Conservation (phyloP, 2,888 invertebrate genomes). For the Odiellus spinosus region DNA sequence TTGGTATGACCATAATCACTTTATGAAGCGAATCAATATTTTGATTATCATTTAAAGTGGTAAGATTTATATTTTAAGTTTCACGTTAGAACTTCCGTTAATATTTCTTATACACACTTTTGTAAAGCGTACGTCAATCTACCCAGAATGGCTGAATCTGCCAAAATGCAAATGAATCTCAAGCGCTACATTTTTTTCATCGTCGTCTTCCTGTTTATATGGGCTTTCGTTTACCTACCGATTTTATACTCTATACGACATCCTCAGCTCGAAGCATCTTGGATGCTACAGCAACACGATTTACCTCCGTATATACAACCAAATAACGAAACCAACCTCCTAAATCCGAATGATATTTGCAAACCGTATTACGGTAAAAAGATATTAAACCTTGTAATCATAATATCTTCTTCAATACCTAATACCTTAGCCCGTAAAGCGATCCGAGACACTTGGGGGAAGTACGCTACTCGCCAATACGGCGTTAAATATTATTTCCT, state of each 20-base stretch:
- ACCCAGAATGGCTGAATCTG: too few relatives aligned
- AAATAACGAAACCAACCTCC: conserved; percentile 8
- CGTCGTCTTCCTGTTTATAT: too few relatives aligned
- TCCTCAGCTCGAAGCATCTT: conserved; percentile 7
- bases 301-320: conserved; percentile 8
- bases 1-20: too few relatives aligned
- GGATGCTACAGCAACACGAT: conserved; percentile 13
- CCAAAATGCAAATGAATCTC: too few relatives aligned
- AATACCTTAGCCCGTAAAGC: conserved; percentile 12
- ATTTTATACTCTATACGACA: background rate
- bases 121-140: too few relatives aligned
- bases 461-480: conserved; percentile 19
- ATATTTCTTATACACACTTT: too few relatives aligned
- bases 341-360: conserved; percentile 4
- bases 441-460: conserved; percentile 15
- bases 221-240: too few relatives aligned
- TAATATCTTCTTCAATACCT: conserved; percentile 16
- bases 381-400: conserved; percentile 7
- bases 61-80: too few relatives aligned
- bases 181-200: too few relatives aligned
- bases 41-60: too few relatives aligned
- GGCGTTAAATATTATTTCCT: conserved; percentile 39
- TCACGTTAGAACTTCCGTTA: too few relatives aligned
- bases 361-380: conserved; percentile 1
- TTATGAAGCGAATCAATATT: too few relatives aligned